Evolutionary conservation across 2,797 vertebrate species (phyloP).

Genomic region (Melanotaenia trifasciata): DNA sequence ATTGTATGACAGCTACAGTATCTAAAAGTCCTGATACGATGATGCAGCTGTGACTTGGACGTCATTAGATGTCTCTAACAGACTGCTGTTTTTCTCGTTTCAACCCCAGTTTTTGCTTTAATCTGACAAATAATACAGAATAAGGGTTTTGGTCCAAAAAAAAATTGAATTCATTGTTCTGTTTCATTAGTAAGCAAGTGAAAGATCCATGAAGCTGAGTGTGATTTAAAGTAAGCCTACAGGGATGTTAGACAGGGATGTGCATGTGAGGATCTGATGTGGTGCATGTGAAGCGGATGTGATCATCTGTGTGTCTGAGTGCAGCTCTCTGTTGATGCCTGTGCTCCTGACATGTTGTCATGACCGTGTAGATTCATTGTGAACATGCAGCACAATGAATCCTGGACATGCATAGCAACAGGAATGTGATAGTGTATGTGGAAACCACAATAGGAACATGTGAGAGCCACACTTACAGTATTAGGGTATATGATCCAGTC

Average conservation of each 20-base stretch:
- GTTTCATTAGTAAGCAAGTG: not conserved
- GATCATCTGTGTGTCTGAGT: not conserved
- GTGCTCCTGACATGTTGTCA: not conserved
- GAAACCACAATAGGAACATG: not conserved
- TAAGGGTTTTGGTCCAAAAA: not conserved
- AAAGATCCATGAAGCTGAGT: not conserved
- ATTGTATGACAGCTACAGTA: not conserved
- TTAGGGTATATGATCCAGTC: no score
- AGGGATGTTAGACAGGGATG: not conserved
- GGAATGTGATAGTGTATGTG: not conserved
- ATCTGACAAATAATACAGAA: not conserved
- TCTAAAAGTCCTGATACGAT: not conserved
- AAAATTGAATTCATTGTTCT: not conserved
- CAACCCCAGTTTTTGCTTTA: not conserved
- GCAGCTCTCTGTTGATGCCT: not conserved
- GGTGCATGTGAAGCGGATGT: not conserved
- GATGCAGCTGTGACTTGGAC: not conserved
- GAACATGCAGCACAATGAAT: not conserved
- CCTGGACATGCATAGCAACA: not conserved
- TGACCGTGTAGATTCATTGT: not conserved
- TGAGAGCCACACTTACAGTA: not conserved
- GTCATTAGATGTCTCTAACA: not conserved
- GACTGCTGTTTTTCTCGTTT: not conserved
- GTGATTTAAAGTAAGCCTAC: not conserved
- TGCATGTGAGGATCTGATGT: not conserved